Base-by-base conservation (phyloP, 2,113 vertebrate genomes). In the Brachyhypopomus occidentalis region DNA sequence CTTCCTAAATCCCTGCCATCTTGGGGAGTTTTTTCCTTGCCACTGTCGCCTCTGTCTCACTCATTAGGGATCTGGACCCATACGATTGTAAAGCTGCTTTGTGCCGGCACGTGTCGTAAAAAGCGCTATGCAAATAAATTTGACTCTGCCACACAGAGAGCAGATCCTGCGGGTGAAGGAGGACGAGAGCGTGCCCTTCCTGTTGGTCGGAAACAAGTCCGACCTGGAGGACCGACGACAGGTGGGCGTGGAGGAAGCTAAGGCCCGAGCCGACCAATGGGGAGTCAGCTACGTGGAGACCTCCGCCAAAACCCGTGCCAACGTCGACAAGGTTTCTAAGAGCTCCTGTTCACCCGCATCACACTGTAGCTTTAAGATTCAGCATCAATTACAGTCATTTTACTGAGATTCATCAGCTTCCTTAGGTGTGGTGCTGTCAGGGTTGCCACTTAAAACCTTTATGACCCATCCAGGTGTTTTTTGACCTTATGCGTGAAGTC, bases 131-230 rank as follows among this genome's bases (percentile, higher is more conserved):
- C n/a, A n/a, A n/a, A n/a, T n/a, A n/a, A n/a, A n/a, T n/a, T n/a
- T n/a, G n/a, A n/a, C n/a, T n/a, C n/a, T n/a, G n/a, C n/a, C n/a
- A n/a, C n/a, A n/a, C n/a, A 96, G 95, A 89, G 95, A 96, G 72
- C 95, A 96, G 87, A 96, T 96, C 80, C 92, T 96, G 88, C 91
- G 95, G 88, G 95, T 96, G 83, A 96, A 96, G 90, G 95, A 96
- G 91, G 95, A 96, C 85, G 95, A 96, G 75, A 96, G 95, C 75
- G 95, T 96, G 86, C 95, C 95, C n/a, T 96, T 96, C 91, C 91
- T 96, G 86, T 90, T 96, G 84, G 95, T 96, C 84, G 95, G 95
- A 87, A 96, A 96, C 88, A 96, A 96, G 86, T 96, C 95, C 56
- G 95, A 96, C 91, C 91, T 96, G 89, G 95, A 96, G 92, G 95